These are phyloP conservation scores for Agrypnus murinus DNA, from an alignment of 2,888 invertebrate species.

Conservation along the genomic window DNA sequence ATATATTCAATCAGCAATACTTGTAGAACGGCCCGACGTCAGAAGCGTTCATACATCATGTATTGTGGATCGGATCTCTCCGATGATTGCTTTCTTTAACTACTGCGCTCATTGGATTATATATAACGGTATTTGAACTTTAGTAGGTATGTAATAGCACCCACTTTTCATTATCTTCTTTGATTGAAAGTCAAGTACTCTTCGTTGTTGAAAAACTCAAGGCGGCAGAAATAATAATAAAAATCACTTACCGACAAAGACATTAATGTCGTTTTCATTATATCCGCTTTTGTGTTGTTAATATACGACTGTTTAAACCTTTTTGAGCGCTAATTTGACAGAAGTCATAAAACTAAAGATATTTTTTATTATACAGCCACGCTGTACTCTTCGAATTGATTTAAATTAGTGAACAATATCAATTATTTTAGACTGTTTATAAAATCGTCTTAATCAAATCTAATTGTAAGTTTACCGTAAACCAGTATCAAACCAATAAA, in stretches of 20 bases:
- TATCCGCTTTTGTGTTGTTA: not conserved
- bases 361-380: slow-evolving; percentile 1
- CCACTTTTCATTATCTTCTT: slow-evolving; percentile 10
- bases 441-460: slow-evolving; percentile 12
- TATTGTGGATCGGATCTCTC: slow-evolving; percentile 18
- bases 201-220: not conserved
- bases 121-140: slow-evolving; percentile 8
- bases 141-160: slow-evolving; percentile 3
- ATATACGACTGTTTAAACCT: slow-evolving; percentile 18
- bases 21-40: slow-evolving; percentile 30
- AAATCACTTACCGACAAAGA: slow-evolving; percentile 12
- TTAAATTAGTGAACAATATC: too few relatives aligned
- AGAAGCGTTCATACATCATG: slow-evolving; percentile 30
- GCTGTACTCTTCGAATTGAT: not conserved
- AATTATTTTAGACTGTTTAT: too few relatives aligned
- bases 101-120: slow-evolving; percentile 21
- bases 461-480: slow-evolving; percentile 25
- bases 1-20: slow-evolving; percentile 39
- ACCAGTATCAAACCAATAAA: slow-evolving; percentile 21
- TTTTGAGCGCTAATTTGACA: slow-evolving; percentile 5
- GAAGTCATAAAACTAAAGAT: slow-evolving; percentile 2
- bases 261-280: slow-evolving; percentile 5
- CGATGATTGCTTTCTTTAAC: slow-evolving; percentile 26
- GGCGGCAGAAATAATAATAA: slow-evolving; percentile 1
- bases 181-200: not conserved